Evolutionary conservation across 2,888 invertebrate species (phyloP).

Genomic region (Lampropteryx suffumata): DNA sequence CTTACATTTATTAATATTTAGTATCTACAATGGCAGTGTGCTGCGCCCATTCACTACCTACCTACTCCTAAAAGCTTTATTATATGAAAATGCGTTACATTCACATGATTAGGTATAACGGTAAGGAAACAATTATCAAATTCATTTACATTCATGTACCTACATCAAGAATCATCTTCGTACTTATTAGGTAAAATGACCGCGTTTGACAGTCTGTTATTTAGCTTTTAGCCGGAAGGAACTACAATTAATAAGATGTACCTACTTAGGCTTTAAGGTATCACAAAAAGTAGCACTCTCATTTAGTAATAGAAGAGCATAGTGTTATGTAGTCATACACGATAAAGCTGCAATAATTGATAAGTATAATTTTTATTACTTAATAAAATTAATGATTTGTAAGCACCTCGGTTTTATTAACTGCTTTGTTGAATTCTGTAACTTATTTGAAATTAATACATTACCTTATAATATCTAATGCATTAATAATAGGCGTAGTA

Average conservation of each 20-base stretch:
- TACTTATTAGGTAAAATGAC: no score
- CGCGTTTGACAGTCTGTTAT: no score
- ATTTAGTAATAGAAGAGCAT: background rate
- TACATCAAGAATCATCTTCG: no score
- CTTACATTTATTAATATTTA: conserved; percentile 46
- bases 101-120: background rate
- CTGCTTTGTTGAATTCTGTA: background rate
- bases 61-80: background rate
- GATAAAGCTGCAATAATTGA: background rate
- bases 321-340: background rate
- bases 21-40: conserved; percentile 77
- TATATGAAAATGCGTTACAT: conserved; percentile 1
- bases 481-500: conserved; percentile 5
- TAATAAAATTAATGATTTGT: background rate
- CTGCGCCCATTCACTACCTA: conserved; percentile 32
- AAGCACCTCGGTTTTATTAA: background rate
- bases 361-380: no score
- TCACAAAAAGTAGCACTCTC: conserved; percentile 1
- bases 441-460: conserved; percentile 8
- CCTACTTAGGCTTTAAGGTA: conserved; percentile 1
- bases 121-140: no score
- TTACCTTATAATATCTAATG: conserved; percentile 1
- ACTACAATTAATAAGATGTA: background rate
- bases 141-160: no score
- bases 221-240: background rate